Evolutionary conservation across 2,113 vertebrate genomes (phyloP), one percentile per base, ranked within the genome.

Genomic region (Megalops atlanticus): DNA sequence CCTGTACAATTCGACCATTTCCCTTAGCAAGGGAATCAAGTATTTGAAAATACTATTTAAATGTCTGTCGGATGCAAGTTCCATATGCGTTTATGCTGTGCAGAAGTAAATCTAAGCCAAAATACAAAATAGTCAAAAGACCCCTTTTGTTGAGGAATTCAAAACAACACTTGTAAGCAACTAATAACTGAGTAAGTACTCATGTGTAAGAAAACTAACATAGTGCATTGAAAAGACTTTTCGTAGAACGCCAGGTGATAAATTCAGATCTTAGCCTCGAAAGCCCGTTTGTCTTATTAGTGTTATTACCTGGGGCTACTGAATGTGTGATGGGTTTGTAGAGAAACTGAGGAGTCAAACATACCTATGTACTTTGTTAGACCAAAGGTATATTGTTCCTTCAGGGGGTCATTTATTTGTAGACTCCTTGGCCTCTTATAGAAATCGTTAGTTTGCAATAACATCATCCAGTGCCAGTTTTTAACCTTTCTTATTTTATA

Each of bases 391-490:
- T 79, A 40, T 41, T 75, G 49, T 75, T 75, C 85, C 80, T 89
- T 89, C 86, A 88, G 89, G 87, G n/a, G 82, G 31, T 81, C 52
- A 41, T 73, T 70, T 31, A 77, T 86, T 87, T 86, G 85, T 80
- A 87, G 83, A 77, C 82, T 82, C 86, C 45, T 84, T 83, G 82
- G 85, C 88, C 79, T 80, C 79, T 79, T 18, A 73, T 88, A 82
- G 84, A 83, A 87, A 85, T 85, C 80, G 82, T 87, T 86, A 71
- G 88, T 88, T 87, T 89, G 75, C 85, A 83, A 80, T 82, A 81
- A 82, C 84, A 88, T 79, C 85, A 90, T 84, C 82, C 88, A 87
- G 86, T 89, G 87, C 84, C 91, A 88, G 88, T 78, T 84, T 78
- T 87, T 86, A 79, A 86, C 87, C 76, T 88, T 87, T 92, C 74